Base-by-base conservation (phyloP, 2,888 invertebrate genomes). In the Cordilura impudica region DNA sequence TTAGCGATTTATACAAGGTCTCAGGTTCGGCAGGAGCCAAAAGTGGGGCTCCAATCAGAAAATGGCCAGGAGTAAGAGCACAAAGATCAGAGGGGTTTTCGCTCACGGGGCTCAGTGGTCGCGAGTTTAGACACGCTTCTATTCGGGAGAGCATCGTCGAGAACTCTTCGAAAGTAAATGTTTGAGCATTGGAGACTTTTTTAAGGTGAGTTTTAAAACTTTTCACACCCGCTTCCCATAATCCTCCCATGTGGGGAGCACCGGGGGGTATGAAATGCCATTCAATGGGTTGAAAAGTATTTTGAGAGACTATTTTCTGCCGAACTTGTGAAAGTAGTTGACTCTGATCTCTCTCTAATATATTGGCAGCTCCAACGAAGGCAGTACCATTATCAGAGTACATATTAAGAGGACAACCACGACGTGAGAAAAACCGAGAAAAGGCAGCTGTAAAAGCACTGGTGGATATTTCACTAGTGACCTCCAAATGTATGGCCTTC, bases 151-250 rank as follows among this genome's bases (percentile, higher is more conserved):
- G 47, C 5, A 70, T 19, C 1, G 60, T 51, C 3, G 43, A 8
- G 29, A 71, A 70, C 29, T 58, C 60, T 31, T 58, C 69, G 16
- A 31, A 60, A 4, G 53, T 60, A 31, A 61, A 61, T 29, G 6
- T 10, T 51, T 31, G 12, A 19, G 39, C 49, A 4, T 23, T 18
- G 12, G 35, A 21, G 5, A 4, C 23, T 26, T 58, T 60, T n/a
- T 70, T 70, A 8, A 67, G 14, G 54, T 67, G 53, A 1, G 31
- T 39, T 16, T 65, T 26, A 26, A 26, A 58, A 19, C 39, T 63
- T 51, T 65, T 65, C 6, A 49, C 65, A 5, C 54, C 63, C 4
- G 45, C 19, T 47, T 72, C 56, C 65, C 54, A 71, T 56, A 26
- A 6, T 5, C 6, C 26, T 7, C 61, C 60, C 45, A 67, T 47